Conservation (phyloP, 2,888 invertebrate species). For the Leucania comma region DNA sequence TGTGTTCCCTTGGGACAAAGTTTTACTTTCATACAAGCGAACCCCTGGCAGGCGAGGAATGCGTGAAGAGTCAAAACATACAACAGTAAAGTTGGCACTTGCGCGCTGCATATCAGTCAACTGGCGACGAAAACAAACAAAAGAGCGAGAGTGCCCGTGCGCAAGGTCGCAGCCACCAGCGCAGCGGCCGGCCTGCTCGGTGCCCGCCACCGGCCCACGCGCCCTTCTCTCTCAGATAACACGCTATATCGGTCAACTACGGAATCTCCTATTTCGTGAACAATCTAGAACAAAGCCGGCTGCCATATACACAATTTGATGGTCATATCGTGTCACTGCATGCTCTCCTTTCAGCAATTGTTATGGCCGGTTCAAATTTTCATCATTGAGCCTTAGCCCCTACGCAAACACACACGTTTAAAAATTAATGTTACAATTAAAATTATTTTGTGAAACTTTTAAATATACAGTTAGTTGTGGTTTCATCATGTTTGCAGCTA, state of each 20-base stretch:
- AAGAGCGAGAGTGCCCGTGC: slow-evolving; percentile 54
- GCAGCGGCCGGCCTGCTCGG: not conserved
- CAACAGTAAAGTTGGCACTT: slow-evolving; percentile 41
- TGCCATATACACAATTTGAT: slow-evolving; percentile 1
- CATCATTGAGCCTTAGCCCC: not conserved
- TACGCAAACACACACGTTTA: slow-evolving; percentile 2
- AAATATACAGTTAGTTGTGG: not conserved
- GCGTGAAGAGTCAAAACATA: slow-evolving; percentile 13
- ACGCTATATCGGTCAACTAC: slow-evolving; percentile 17
- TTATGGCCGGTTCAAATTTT: not conserved
- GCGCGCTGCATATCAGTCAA: slow-evolving; percentile 47
- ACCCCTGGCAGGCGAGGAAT: too few relatives aligned
- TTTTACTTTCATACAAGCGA: too few relatives aligned
- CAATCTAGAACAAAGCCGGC: not conserved
- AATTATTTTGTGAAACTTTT: slow-evolving; percentile 10
- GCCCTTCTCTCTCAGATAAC: not conserved
- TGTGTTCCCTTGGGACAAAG: too few relatives aligned
- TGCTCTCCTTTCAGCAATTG: not conserved
- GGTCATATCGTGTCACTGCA: not conserved
- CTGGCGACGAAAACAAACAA: slow-evolving; percentile 49
- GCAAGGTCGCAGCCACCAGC: slow-evolving; percentile 62
- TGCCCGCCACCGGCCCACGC: slow-evolving; percentile 17
- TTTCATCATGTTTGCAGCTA: slow-evolving; percentile 2
- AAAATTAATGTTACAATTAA: slow-evolving; percentile 8
- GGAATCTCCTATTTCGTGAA: slow-evolving; percentile 14